Conservation (phyloP, 2,113 vertebrate species). For the Sminthopsis crassicaudata region DNA sequence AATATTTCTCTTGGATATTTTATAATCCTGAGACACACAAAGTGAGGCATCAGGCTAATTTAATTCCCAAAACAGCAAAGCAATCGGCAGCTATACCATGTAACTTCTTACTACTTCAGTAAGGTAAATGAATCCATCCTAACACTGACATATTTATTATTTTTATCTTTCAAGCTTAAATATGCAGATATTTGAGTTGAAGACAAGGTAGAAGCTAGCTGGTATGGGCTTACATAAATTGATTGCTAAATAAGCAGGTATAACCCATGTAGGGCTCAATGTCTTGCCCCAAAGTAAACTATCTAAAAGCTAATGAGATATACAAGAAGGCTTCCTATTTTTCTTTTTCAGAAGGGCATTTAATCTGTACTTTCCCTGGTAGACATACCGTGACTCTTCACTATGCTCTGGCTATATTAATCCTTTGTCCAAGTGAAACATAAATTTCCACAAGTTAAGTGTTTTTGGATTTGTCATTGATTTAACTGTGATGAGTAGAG, state of each 20-base stretch:
- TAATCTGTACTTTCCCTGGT: too few species aligned
- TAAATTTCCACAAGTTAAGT: too few species aligned
- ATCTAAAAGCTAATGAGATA: background rate
- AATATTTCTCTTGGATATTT: background rate
- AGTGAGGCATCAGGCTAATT: background rate
- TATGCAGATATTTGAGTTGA: background rate
- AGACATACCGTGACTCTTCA: too few species aligned
- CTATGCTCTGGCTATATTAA: too few species aligned
- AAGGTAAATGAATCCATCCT: background rate
- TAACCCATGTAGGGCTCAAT: background rate
- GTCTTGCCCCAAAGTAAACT: background rate
- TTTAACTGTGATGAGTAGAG: too few species aligned
- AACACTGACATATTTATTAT: background rate
- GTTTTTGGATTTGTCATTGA: too few species aligned
- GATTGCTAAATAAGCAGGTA: background rate
- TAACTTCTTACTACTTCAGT: background rate
- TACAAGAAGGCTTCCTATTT: too few species aligned
- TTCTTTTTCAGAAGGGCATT: too few species aligned
- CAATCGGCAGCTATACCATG: background rate
- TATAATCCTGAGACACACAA: background rate
- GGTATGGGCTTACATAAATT: background rate
- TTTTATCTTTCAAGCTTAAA: too few species aligned
- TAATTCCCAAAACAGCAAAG: background rate
- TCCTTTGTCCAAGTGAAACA: too few species aligned
- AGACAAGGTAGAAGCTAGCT: background rate